A percentile compares a stretch with the other conserved stretches of the same genome.
These are phyloP conservation scores for Lacerta viridis DNA, from an alignment of 2,797 vertebrate species.

Conservation along the genomic window DNA sequence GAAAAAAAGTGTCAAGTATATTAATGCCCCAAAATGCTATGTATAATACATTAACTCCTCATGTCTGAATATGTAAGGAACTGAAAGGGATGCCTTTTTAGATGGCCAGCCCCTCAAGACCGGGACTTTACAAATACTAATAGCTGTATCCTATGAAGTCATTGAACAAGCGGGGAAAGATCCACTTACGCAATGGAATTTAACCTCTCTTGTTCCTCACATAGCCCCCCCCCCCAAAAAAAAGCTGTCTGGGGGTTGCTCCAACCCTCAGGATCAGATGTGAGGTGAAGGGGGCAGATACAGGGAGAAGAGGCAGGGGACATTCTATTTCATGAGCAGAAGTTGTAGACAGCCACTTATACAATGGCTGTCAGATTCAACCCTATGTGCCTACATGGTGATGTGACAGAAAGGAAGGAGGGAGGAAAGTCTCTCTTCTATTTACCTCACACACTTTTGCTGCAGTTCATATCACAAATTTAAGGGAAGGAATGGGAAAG, in stretches of 20 bases:
- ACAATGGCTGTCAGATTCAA: too few relatives aligned
- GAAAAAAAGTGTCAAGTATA: not conserved
- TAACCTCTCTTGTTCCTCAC: not conserved
- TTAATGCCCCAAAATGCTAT: constrained; percentile 26
- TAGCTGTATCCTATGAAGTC: too few relatives aligned
- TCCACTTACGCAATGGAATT: not conserved
- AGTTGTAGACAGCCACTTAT: too few relatives aligned
- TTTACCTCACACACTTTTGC: not conserved
- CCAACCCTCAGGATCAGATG: too few relatives aligned
- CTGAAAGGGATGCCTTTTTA: not conserved
- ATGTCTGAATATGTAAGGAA: not conserved
- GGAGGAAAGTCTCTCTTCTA: not conserved
- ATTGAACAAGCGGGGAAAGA: not conserved
- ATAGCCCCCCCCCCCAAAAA: too few relatives aligned
- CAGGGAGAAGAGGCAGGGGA: too few relatives aligned
- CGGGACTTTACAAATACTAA: not conserved
- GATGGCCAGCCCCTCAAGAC: not conserved
- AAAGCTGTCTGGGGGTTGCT: too few relatives aligned
- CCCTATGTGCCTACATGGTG: not conserved
- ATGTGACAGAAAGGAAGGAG: not conserved
- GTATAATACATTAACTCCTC: not conserved
- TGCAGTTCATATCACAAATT: too few relatives aligned
- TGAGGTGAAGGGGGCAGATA: too few relatives aligned
- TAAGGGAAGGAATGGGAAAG: not conserved
- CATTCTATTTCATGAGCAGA: too few relatives aligned